A percentile compares a stretch with the other conserved stretches of the same genome.
Conservation (phyloP, 2,797 vertebrate genomes). For the Sebastes taczanowskii region DNA sequence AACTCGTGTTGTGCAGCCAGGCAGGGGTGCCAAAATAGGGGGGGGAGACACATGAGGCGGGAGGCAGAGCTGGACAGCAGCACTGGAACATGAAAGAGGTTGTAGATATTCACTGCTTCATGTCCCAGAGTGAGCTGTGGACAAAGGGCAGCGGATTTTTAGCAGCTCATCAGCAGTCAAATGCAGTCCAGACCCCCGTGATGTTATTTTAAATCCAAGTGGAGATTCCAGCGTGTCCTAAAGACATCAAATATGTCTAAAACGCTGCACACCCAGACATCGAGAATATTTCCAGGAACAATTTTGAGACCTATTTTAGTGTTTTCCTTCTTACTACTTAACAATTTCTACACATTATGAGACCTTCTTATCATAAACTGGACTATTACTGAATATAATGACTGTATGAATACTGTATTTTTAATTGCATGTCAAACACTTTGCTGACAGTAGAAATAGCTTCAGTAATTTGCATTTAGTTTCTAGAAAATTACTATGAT, state of each 20-base stretch:
- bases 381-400: neutral
- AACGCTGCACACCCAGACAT: neutral
- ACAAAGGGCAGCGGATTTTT: neutral
- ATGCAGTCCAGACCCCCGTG: neutral
- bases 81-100: conserved; percentile 20
- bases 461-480: neutral
- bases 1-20: conserved; percentile 1
- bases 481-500: neutral
- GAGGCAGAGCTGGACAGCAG: neutral
- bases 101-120: conserved; percentile 19
- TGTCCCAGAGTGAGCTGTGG: conserved; percentile 11
- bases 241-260: neutral
- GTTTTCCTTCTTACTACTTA: neutral
- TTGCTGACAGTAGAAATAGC: neutral
- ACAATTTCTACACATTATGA: neutral
- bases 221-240: neutral
- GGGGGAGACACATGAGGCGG: neutral
- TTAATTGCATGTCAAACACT: neutral
- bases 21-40: neutral
- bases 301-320: neutral
- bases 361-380: neutral
- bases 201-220: neutral
- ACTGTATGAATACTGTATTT: neutral
- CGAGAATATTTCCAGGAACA: neutral
- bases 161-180: conserved; percentile 29